Evolutionary conservation across 2,888 invertebrate genomes (phyloP).

Genomic region (Stegophylla sp.): DNA sequence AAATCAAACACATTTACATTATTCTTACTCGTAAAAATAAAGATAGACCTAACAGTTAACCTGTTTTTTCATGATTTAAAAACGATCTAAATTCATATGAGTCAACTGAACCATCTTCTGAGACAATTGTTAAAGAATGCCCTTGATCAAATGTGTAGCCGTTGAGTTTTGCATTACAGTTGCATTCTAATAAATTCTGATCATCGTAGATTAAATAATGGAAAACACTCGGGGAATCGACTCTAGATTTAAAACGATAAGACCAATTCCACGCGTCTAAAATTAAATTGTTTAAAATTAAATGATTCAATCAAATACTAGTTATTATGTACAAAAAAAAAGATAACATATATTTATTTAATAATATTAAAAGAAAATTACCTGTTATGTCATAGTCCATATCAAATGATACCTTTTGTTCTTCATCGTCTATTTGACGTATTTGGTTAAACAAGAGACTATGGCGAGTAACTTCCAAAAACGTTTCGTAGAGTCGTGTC

Average conservation of each 20-base stretch:
- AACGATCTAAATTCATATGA: constrained; percentile 22
- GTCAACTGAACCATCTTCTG: not conserved
- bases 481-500: not conserved
- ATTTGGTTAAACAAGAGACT: not conserved
- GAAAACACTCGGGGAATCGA: constrained; percentile 12
- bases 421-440: constrained; percentile 24
- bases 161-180: not conserved
- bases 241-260: constrained; percentile 22
- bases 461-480: not conserved
- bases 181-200: constrained; percentile 19
- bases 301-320: not conserved
- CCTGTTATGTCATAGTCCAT: constrained; percentile 13
- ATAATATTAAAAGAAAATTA: not conserved
- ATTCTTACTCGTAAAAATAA: not conserved
- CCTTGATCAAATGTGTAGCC: not conserved
- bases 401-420: not conserved
- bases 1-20: not conserved
- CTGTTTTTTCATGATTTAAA: constrained; percentile 4
- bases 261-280: constrained; percentile 19
- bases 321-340: not conserved
- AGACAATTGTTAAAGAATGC: not conserved
- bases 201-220: not conserved
- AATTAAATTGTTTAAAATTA: constrained; percentile 1
- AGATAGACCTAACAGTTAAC: constrained; percentile 6
- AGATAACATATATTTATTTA: too few species aligned